Evolutionary conservation across 2,888 invertebrate genomes (phyloP), one percentile per base, ranked within the genome.

Genomic region (Sylvicola cinctus): DNA sequence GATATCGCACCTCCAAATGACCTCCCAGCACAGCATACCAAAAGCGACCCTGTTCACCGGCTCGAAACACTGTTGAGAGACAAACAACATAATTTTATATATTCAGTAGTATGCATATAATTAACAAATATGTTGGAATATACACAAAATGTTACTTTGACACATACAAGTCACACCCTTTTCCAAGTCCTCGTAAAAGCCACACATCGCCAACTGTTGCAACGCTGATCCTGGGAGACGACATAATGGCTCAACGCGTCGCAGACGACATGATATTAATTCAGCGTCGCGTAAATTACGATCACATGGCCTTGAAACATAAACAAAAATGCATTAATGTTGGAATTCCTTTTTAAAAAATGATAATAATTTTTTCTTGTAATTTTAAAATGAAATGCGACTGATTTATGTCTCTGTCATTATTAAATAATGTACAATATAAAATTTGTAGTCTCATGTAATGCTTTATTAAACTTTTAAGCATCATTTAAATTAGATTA

Each of bases 11-110:
- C 53, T 76, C 74, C 40, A 79, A 55, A 14, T 70, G 68, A 17
- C 79, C 79, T 13, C 73, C 68, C 44, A 79, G 59, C 7, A 79
- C 74, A 20, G 75, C 74, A 54, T 79, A 79, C 78, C 79, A 79
- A 54, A 74, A 77, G 43, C 74, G 72, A 33, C 78, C 78, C 41
- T 70, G 68, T 54, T 79, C 78, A 25, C 78, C 78, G 54, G 78
- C 76, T 26, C 76, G 69, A 56, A 74, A 78, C 48, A 78, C 77
- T 78, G 62, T 35, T 63, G 58, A 39, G 44, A 45, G 25, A 25
- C 11, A 25, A 25, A 8, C 11, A 8, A 8, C 11, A 25, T 7
- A 8, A 8, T 25, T 25, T 25, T 25, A 8, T 25, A 8, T 25
- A 25, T 25, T 25, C 11, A 25, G 7, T 25, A 25, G 7, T 25